Conservation (phyloP, 2,888 invertebrate species). For the Asteroscopus sphinx region DNA sequence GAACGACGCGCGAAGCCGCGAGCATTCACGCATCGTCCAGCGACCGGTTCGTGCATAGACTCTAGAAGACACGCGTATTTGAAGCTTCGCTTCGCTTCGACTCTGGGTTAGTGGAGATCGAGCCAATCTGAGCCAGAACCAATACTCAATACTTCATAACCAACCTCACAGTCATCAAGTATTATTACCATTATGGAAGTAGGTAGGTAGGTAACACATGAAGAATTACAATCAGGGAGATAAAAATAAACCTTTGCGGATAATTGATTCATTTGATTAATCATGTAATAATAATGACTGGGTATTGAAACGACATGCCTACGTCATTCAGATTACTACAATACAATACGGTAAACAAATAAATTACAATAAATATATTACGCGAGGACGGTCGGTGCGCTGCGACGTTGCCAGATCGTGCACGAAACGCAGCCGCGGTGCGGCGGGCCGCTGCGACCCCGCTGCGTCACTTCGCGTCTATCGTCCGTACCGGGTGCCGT, state of each 20-base stretch:
- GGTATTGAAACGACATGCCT: conserved; percentile 22
- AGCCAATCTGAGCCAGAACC: no score
- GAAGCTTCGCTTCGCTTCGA: no score
- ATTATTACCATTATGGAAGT: conserved; percentile 7
- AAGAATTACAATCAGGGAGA: conserved; percentile 29
- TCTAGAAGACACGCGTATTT: no score
- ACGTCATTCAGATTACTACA: conserved; percentile 48
- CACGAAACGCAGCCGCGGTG: conserved; percentile 57
- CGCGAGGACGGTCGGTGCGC: conserved; percentile 37
- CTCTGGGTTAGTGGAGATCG: no score
- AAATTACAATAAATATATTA: conserved; percentile 55
- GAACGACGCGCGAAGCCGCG: no score
- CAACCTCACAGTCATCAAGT: no score
- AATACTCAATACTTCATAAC: no score
- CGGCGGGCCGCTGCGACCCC: conserved; percentile 72
- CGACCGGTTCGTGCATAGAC: no score
- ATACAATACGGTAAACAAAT: conserved; percentile 60
- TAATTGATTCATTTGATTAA: conserved; percentile 46
- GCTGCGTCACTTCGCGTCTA: conserved; percentile 71
- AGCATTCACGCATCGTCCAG: no score
- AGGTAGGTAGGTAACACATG: no score
- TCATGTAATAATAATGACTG: conserved; percentile 32
- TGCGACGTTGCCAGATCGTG: conserved; percentile 69
- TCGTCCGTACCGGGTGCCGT: conserved; percentile 65
- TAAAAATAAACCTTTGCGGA: conserved; percentile 39